phyloP scores from a whole-genome alignment of 53 echinoderm and acorn worm genomes.

The Antedon mediterranea region DNA sequence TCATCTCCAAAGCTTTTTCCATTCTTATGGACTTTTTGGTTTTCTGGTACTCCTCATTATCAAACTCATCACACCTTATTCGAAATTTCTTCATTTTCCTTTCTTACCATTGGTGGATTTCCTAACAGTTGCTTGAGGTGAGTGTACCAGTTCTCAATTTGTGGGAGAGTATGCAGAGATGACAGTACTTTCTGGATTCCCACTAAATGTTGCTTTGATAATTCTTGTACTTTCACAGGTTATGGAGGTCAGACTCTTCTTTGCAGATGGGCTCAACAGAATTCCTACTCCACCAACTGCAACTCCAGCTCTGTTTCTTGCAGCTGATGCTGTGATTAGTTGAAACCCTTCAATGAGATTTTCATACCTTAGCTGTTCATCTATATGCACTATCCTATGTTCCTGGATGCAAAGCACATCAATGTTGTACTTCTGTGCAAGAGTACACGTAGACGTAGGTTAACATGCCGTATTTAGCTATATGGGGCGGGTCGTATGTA shows the following conservation, averaged over 20 bases:
- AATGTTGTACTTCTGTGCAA: too few species aligned
- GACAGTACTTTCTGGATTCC: constrained; percentile 5
- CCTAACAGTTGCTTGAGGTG: too few species aligned
- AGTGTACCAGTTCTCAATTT: too few species aligned
- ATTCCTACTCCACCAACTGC: constrained; percentile 9
- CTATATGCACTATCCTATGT: constrained; percentile 1
- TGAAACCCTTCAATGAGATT: not conserved
- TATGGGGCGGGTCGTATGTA: too few species aligned
- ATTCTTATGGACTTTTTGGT: not conserved
- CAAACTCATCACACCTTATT: too few species aligned
- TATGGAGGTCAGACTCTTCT: constrained; percentile 1
- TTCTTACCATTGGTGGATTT: too few species aligned
- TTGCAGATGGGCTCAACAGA: not conserved
- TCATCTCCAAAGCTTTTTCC: constrained; percentile 2
- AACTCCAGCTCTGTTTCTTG: constrained; percentile 4
- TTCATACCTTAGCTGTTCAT: too few species aligned
- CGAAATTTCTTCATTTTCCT: too few species aligned
- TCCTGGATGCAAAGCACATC: too few species aligned
- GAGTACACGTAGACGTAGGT: too few species aligned
- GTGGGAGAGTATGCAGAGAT: constrained; percentile 3
- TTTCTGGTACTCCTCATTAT: constrained; percentile 7
- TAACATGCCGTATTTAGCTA: too few species aligned
- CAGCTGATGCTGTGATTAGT: not conserved
- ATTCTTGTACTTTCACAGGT: not conserved
- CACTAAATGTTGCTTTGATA: constrained; percentile 1